A percentile compares a stretch with the other conserved stretches of the same genome.
Evolutionary conservation across 2,113 vertebrate species (phyloP).

Genomic region (Gambusia affinis): DNA sequence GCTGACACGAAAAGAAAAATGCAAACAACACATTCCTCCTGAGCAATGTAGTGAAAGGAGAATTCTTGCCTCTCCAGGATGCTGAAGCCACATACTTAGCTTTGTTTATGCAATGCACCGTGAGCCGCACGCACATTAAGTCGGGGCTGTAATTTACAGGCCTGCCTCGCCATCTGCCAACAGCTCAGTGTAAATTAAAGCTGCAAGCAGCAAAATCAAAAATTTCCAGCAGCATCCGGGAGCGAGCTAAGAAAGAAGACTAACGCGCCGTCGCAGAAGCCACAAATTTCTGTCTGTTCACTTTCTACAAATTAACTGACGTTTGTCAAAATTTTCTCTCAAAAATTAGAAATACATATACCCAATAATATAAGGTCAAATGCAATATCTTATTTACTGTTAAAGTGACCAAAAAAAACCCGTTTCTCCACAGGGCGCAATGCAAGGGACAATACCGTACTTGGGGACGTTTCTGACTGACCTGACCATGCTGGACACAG

Average conservation of each 20-base stretch:
- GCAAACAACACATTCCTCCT: conserved; percentile 39
- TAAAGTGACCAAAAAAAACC: not conserved
- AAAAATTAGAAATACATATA: no score
- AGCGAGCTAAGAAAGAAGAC: not conserved
- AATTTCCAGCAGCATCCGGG: not conserved
- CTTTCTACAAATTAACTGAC: not conserved
- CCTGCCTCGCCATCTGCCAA: conserved; percentile 2
- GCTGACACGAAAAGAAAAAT: conserved; percentile 27
- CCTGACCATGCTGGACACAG: conserved; percentile 92
- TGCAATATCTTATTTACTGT: no score
- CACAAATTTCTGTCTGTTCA: not conserved
- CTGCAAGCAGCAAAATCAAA: not conserved
- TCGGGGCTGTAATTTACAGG: conserved; percentile 14
- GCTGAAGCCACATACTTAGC: conserved; percentile 16
- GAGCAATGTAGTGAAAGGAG: conserved; percentile 31
- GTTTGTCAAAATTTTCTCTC: not conserved
- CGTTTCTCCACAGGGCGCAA: conserved; percentile 84
- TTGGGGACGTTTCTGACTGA: conserved; percentile 93
- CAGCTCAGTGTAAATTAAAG: conserved; percentile 26
- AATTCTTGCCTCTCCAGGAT: conserved; percentile 7
- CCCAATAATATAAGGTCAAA: no score
- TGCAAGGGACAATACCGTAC: conserved; percentile 95
- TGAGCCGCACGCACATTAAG: conserved; percentile 21
- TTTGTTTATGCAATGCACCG: conserved; percentile 26
- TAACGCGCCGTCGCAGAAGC: not conserved